phyloP scores from a whole-genome alignment of 2,888 invertebrate genomes.

The Drosophila incognita region DNA sequence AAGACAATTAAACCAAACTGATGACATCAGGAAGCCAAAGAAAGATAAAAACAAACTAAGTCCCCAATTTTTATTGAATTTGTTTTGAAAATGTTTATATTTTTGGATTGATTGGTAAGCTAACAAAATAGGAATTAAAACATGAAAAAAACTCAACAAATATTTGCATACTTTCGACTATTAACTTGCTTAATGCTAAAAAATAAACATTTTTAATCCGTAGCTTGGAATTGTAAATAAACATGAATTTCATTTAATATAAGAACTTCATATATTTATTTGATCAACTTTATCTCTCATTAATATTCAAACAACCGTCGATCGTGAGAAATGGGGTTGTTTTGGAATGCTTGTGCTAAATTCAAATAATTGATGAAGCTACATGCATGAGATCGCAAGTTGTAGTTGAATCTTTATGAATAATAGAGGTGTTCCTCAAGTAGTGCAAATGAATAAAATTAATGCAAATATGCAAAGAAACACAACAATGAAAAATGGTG shows the following conservation, averaged over 20 bases:
- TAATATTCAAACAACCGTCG: neutral
- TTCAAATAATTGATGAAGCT: conserved; percentile 2
- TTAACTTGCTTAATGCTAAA: neutral
- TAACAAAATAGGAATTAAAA: neutral
- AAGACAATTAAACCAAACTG: neutral
- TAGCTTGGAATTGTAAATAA: neutral
- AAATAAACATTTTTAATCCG: neutral
- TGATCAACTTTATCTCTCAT: neutral
- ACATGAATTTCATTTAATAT: neutral
- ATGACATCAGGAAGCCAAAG: neutral
- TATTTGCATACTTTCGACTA: neutral
- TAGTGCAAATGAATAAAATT: conserved; percentile 5
- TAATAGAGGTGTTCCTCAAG: conserved; percentile 6
- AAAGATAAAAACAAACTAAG: conserved; percentile 1
- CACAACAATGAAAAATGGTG: conserved; percentile 40
- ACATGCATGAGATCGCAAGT: neutral
- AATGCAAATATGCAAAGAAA: conserved; percentile 26
- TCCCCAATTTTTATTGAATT: neutral
- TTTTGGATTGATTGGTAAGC: neutral
- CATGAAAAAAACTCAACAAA: neutral
- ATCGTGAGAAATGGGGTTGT: neutral
- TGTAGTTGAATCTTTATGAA: conserved; percentile 6
- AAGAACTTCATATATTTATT: neutral
- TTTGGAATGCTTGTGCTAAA: conserved; percentile 6
- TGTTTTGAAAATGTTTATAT: neutral